phyloP scores from a whole-genome alignment of 2,113 vertebrate genomes.

The Grammomys surdaster region DNA sequence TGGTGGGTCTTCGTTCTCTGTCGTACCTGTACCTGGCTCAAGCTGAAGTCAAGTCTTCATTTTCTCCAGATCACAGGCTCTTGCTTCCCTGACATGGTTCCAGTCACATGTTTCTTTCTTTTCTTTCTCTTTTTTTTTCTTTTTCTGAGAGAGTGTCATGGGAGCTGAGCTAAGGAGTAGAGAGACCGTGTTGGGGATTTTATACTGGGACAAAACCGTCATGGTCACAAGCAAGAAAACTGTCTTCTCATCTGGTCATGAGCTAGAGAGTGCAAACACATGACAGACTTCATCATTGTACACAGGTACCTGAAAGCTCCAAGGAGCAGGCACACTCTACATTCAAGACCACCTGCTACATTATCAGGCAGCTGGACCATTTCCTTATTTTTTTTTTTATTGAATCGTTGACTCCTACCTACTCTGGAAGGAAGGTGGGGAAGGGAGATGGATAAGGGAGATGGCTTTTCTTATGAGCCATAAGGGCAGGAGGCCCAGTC shows the following conservation, averaged over 20 bases:
- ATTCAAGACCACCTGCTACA: not conserved
- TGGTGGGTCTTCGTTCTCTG: not conserved
- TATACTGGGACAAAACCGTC: conserved; percentile 27
- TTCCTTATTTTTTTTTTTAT: not conserved
- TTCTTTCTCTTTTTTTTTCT: not conserved
- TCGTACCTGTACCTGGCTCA: not conserved
- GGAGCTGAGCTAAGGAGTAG: not conserved
- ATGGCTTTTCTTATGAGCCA: not conserved
- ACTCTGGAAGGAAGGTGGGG: not conserved
- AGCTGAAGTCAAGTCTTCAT: not conserved
- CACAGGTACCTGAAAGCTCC: not conserved
- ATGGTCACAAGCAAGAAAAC: not conserved
- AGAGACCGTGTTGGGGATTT: not conserved
- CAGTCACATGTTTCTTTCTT: not conserved
- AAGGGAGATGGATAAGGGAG: not conserved
- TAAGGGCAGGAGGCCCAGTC: not conserved
- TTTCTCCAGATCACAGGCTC: not conserved
- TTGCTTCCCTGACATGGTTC: not conserved
- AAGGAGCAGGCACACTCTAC: not conserved
- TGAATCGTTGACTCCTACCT: not conserved
- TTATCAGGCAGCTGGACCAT: not conserved
- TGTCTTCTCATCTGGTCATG: conserved; percentile 41
- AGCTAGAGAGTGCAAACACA: conserved; percentile 29
- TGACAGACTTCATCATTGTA: no score
- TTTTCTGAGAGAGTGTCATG: not conserved